These are phyloP conservation scores for Phylloscopus trochiloides DNA, from an alignment of 2,113 vertebrate genomes.

Conservation along the genomic window DNA sequence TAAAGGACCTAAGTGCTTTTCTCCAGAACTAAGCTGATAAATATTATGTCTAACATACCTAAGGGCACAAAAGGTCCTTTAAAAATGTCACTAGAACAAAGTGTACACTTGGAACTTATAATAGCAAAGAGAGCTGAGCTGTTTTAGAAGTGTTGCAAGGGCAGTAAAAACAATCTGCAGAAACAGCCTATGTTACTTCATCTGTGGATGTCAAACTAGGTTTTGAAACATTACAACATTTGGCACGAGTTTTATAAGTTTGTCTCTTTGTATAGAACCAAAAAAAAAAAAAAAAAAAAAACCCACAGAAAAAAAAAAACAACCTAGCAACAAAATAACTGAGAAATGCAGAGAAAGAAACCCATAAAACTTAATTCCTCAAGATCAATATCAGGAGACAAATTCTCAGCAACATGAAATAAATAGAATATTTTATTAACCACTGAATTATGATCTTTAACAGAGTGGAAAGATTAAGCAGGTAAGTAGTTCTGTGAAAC, in stretches of 20 bases:
- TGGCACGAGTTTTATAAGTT: neutral
- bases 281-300: too few species aligned
- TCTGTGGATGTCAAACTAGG: neutral
- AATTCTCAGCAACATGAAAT: neutral
- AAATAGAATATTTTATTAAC: neutral
- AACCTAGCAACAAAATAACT: rapidly evolving
- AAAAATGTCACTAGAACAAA: conserved; percentile 46
- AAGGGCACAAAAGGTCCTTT: conserved; percentile 29
- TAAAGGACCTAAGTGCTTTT: conserved; percentile 22
- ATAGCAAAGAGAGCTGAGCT: conserved; percentile 14
- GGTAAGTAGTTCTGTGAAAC: neutral
- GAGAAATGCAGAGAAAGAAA: neutral
- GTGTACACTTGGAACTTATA: conserved; percentile 12
- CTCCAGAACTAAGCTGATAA: conserved; percentile 48
- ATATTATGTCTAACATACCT: conserved; percentile 52
- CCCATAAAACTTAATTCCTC: neutral
- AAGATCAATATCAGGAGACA: neutral
- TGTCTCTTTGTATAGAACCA: neutral
- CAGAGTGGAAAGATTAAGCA: neutral
- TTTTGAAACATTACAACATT: neutral
- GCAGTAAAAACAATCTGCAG: neutral
- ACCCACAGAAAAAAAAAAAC: neutral
- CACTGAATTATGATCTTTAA: neutral
- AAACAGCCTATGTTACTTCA: neutral
- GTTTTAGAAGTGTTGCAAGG: conserved; percentile 16